Conservation (phyloP, 2,888 invertebrate genomes). For the Colostygia pectinataria region DNA sequence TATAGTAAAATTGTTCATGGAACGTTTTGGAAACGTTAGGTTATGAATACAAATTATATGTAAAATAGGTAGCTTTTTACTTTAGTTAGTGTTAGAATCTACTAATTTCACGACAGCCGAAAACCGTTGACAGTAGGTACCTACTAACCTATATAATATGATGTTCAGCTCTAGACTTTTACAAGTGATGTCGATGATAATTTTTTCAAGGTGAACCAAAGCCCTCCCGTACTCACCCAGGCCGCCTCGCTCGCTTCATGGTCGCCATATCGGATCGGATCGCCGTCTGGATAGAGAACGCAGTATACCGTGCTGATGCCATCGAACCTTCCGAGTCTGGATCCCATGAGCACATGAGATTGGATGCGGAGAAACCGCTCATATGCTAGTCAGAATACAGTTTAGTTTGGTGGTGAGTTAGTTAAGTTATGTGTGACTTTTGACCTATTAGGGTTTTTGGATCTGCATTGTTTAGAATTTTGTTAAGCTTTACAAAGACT, state of each 20-base stretch:
- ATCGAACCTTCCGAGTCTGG: slow-evolving; percentile 52
- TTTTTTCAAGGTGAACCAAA: slow-evolving; percentile 64
- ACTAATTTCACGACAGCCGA: too few species aligned
- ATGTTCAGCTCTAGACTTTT: too few species aligned
- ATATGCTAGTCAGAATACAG: slow-evolving; percentile 33
- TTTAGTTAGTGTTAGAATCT: too few species aligned
- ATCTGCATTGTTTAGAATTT: not conserved
- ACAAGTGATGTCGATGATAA: too few species aligned
- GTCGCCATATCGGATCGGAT: slow-evolving; percentile 79
- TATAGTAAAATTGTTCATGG: too few species aligned
- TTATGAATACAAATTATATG: too few species aligned
- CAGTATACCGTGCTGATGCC: slow-evolving; percentile 72
- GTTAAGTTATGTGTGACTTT: too few species aligned
- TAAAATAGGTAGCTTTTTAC: too few species aligned
- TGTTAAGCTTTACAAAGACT: not conserved
- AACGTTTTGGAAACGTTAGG: too few species aligned
- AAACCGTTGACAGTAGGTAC: too few species aligned
- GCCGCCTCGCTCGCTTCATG: slow-evolving; percentile 76
- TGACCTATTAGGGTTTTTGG: too few species aligned
- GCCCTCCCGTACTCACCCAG: slow-evolving; percentile 69
- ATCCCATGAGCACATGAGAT: slow-evolving; percentile 61
- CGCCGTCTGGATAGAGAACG: slow-evolving; percentile 78
- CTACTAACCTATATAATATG: too few species aligned
- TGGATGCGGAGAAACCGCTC: slow-evolving; percentile 65
- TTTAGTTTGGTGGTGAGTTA: not conserved